phyloP scores from a whole-genome alignment of 2,113 vertebrate species.

The Oreochromis spilurus region DNA sequence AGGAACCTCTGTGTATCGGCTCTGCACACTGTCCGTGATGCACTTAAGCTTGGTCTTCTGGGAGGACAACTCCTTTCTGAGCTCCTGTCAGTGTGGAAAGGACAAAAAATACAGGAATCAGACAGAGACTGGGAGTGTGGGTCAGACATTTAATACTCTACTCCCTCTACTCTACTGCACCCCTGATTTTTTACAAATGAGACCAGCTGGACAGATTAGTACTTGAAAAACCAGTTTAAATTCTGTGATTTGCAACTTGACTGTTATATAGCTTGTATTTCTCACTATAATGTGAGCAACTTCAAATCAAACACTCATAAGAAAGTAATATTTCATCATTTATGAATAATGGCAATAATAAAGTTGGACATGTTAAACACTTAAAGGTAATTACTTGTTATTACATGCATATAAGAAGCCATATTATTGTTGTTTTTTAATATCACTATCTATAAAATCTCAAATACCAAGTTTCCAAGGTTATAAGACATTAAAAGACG shows the following conservation, averaged over 20 bases:
- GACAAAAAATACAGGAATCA: neutral
- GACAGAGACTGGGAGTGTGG: neutral
- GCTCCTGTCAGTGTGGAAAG: constrained; percentile 67
- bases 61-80: constrained; percentile 64
- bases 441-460: neutral
- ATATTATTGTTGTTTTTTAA: neutral
- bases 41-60: constrained; percentile 71
- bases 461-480: neutral
- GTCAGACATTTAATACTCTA: neutral
- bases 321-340: neutral
- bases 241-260: neutral
- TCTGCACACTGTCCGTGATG: constrained; percentile 71
- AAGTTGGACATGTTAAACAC: neutral
- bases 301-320: neutral
- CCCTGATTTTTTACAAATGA: neutral
- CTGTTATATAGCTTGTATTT: neutral
- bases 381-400: neutral
- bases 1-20: constrained; percentile 75
- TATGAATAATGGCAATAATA: neutral
- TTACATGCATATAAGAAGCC: neutral
- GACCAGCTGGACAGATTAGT: neutral
- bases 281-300: neutral
- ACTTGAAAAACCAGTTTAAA: neutral
- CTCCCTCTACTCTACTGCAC: neutral
- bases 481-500: neutral